These are phyloP conservation scores for Aphidius ervi DNA, from an alignment of 1,140 invertebrate genomes.

Conservation along the genomic window DNA sequence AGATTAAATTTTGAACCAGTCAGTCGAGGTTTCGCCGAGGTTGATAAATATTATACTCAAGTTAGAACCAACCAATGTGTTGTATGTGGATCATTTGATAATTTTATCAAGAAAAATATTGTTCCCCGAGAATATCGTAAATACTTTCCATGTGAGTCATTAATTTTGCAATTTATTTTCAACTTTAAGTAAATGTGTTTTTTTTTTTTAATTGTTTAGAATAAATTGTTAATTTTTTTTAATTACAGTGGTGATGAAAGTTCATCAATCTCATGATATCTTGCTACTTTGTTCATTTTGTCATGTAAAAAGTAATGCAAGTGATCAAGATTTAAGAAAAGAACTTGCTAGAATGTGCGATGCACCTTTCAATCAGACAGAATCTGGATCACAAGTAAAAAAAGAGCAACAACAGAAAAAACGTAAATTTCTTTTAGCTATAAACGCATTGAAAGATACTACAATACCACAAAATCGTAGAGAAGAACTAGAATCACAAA, in stretches of 20 bases:
- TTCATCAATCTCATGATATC: constrained; percentile 80
- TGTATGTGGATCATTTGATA: constrained; percentile 69
- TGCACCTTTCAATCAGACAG: constrained; percentile 56
- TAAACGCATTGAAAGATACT: constrained; percentile 59
- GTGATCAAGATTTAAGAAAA: constrained; percentile 62
- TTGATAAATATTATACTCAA: constrained; percentile 69
- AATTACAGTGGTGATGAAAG: constrained; percentile 63
- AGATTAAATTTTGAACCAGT: constrained; percentile 78
- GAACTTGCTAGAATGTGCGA: constrained; percentile 60
- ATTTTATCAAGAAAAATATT: constrained; percentile 75
- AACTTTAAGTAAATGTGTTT: too few species aligned
- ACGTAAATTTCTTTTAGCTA: constrained; percentile 63
- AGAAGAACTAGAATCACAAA: constrained; percentile 49
- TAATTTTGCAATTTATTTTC: too few species aligned
- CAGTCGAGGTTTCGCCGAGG: constrained; percentile 65
- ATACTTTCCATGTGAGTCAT: constrained; percentile 62
- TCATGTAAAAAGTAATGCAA: constrained; percentile 68
- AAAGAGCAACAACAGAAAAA: constrained; percentile 30
- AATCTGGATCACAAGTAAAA: constrained; percentile 33
- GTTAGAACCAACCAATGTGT: constrained; percentile 80
- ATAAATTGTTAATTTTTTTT: too few species aligned
- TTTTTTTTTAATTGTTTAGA: too few species aligned
- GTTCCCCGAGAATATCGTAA: constrained; percentile 82
- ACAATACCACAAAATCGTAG: constrained; percentile 56
- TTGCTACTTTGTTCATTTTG: constrained; percentile 71